Percentiles rank a stretch among this genome's conserved stretches.
Evolutionary conservation across 2,113 vertebrate species (phyloP).

Genomic region (Cygnus buccinator): DNA sequence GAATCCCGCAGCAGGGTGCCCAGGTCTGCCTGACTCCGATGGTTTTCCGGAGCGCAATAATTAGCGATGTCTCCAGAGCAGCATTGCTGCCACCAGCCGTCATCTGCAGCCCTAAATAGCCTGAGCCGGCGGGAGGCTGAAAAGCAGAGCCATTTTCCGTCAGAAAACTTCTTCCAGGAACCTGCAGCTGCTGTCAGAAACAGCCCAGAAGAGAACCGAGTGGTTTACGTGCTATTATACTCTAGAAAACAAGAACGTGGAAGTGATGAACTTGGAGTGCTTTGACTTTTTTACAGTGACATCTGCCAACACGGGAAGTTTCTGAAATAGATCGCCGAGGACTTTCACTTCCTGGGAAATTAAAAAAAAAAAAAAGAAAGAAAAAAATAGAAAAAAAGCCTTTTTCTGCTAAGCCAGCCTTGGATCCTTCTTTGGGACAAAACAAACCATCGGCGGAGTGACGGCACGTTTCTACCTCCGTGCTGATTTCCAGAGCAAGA

Average conservation of each 20-base stretch:
- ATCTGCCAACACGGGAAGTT: neutral
- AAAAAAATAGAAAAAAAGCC: neutral
- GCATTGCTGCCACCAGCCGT: neutral
- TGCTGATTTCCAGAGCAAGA: neutral
- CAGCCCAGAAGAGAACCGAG: neutral
- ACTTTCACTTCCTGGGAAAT: neutral
- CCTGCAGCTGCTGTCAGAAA: neutral
- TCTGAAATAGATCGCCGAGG: neutral
- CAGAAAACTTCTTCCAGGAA: neutral
- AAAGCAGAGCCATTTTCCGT: neutral
- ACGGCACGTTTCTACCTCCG: neutral
- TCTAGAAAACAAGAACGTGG: neutral
- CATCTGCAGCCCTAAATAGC: neutral
- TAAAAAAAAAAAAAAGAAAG: neutral
- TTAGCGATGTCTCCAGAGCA: neutral
- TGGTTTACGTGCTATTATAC: slow-evolving; percentile 3
- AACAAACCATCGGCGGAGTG: neutral
- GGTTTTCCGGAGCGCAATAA: neutral
- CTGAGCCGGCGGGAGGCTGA: neutral
- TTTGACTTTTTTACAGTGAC: neutral
- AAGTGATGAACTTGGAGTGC: neutral
- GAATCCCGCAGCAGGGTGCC: neutral
- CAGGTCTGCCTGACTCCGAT: neutral
- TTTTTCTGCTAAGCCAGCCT: neutral
- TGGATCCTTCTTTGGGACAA: neutral